A percentile compares a stretch with the other conserved stretches of the same genome.
phyloP scores from a whole-genome alignment of 2,888 invertebrate species.

The Corythucha ciliata region DNA sequence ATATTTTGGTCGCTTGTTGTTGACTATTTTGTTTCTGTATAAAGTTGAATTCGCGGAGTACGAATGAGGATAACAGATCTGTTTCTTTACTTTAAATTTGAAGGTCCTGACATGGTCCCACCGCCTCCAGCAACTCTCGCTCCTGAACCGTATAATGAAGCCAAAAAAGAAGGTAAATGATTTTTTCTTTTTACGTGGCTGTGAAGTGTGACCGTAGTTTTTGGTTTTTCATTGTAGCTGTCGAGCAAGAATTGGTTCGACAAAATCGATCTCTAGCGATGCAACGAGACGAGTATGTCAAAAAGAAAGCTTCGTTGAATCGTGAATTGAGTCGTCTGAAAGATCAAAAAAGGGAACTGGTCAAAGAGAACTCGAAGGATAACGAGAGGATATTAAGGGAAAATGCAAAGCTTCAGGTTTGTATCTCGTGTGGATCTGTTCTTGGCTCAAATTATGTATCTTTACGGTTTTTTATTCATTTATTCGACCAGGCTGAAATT shows the following conservation, averaged over 20 bases:
- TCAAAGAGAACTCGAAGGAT: slow-evolving; percentile 57
- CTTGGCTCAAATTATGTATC: not conserved
- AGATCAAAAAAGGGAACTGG: slow-evolving; percentile 67
- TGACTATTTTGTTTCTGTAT: no score
- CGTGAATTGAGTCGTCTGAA: slow-evolving; percentile 69
- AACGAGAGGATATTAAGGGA: slow-evolving; percentile 70
- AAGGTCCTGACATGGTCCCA: no score
- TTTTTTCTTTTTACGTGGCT: no score
- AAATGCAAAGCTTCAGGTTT: slow-evolving; percentile 56
- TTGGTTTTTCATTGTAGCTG: no score
- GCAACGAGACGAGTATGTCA: slow-evolving; percentile 72
- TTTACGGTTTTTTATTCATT: not conserved
- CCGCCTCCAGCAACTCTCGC: no score
- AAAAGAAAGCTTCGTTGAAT: slow-evolving; percentile 61
- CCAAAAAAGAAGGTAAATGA: no score
- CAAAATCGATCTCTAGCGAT: slow-evolving; percentile 70
- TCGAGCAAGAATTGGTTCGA: slow-evolving; percentile 71
- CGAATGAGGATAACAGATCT: no score
- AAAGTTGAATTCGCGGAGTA: no score
- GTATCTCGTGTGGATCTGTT: not conserved
- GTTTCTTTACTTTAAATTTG: no score
- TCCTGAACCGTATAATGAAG: no score
- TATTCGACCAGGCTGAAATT: slow-evolving; percentile 56
- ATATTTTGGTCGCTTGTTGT: no score
- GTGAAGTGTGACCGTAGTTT: no score